Percentiles rank a stretch among this genome's conserved stretches.
phyloP scores from a whole-genome alignment of 2,888 invertebrate species.

The Sarcophaga carnaria region DNA sequence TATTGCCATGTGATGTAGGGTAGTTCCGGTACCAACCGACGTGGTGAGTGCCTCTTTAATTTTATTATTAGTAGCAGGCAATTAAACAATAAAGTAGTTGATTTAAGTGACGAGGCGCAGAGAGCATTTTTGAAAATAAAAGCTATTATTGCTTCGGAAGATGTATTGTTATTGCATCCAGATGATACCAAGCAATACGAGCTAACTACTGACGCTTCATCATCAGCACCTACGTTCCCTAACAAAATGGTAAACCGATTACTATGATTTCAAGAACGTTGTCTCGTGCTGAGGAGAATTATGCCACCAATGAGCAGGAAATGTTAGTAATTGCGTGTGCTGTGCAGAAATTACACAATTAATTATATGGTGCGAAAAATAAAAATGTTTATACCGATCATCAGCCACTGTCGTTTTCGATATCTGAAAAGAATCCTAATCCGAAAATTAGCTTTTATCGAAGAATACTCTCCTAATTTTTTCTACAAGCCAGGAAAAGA shows the following conservation, averaged over 20 bases:
- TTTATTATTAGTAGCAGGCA: no score
- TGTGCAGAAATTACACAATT: no score
- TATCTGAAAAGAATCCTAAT: slow-evolving; percentile 20
- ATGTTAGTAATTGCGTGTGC: no score
- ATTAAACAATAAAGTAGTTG: slow-evolving; percentile 6
- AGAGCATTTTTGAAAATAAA: slow-evolving; percentile 7
- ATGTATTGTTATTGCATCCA: slow-evolving; percentile 19
- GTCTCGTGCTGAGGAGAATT: not conserved
- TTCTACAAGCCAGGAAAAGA: slow-evolving; percentile 2
- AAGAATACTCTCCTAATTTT: slow-evolving; percentile 22
- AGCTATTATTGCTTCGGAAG: not conserved
- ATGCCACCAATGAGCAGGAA: no score
- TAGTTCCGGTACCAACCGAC: no score
- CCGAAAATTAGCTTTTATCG: not conserved
- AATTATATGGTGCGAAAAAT: slow-evolving; percentile 18
- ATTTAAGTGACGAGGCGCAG: slow-evolving; percentile 5
- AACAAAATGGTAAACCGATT: no score
- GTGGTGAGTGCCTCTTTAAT: no score
- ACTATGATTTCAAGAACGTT: slow-evolving; percentile 26
- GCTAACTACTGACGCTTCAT: slow-evolving; percentile 54
- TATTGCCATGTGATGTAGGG: no score
- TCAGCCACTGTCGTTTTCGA: slow-evolving; percentile 7
- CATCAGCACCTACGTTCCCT: no score
- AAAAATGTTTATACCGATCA: slow-evolving; percentile 34
- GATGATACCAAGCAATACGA: slow-evolving; percentile 52